Conservation (phyloP, 2,113 vertebrate genomes). For the Hyperopisus bebe region DNA sequence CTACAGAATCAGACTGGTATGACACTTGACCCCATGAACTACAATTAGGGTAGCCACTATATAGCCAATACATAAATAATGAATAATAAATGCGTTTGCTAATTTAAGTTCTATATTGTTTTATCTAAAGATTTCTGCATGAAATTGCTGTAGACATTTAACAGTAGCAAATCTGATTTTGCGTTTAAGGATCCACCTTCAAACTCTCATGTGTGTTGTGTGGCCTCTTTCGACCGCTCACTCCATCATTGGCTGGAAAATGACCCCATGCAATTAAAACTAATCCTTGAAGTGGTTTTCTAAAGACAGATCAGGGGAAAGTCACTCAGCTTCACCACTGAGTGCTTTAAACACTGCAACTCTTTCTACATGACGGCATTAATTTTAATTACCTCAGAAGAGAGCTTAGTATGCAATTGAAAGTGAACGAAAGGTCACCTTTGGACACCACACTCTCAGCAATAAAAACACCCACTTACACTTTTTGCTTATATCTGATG, state of each 20-base stretch:
- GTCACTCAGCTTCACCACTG: not conserved
- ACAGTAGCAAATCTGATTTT: not conserved
- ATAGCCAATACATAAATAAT: not conserved
- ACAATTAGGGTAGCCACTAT: not conserved
- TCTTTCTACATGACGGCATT: not conserved
- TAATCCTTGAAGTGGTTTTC: slow-evolving; percentile 13
- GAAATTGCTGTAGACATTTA: not conserved
- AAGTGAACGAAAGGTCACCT: not conserved
- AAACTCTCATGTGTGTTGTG: not conserved
- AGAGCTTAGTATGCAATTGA: slow-evolving; percentile 1
- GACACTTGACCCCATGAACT: not conserved
- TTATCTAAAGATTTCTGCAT: not conserved
- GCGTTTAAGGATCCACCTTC: not conserved
- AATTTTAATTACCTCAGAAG: slow-evolving; percentile 5
- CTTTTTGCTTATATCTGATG: not conserved
- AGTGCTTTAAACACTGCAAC: not conserved
- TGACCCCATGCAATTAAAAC: not conserved
- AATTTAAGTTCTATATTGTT: not conserved
- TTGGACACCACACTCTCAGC: not conserved
- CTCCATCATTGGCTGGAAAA: not conserved
- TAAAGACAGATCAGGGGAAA: not conserved
- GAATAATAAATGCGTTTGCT: not conserved
- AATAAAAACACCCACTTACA: slow-evolving; percentile 2
- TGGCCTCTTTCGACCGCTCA: not conserved
- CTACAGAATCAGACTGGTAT: not conserved